Evolutionary conservation across 2,113 vertebrate species (phyloP).

Genomic region (Scalopus aquaticus): DNA sequence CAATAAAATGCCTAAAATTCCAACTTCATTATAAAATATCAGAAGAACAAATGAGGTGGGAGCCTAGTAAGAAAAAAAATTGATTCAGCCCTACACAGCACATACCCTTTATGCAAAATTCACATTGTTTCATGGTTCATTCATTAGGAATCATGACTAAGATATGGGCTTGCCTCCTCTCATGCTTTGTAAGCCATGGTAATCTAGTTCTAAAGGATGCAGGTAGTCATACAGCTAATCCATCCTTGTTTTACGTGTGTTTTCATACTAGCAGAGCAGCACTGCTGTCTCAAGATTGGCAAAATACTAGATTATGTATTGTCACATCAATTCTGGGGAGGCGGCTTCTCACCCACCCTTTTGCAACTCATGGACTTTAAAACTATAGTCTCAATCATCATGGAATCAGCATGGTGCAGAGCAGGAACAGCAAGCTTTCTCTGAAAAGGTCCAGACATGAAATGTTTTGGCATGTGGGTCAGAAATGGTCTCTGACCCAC

Average conservation of each 20-base stretch:
- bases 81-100: not conserved
- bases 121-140: not conserved
- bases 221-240: not conserved
- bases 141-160: not conserved
- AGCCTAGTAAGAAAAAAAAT: not conserved
- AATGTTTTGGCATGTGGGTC: not conserved
- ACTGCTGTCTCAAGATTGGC: not conserved
- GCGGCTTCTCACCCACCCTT: not conserved
- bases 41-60: not conserved
- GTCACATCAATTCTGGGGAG: conserved; percentile 1
- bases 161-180: not conserved
- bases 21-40: not conserved
- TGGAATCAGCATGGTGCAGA: not conserved
- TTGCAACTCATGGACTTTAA: not conserved
- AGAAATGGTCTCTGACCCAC: not conserved
- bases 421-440: not conserved
- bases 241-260: not conserved
- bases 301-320: not conserved
- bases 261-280: not conserved
- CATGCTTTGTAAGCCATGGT: not conserved
- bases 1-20: not conserved
- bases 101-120: not conserved
- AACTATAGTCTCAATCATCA: not conserved
- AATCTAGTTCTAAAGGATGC: not conserved
- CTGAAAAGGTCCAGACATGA: not conserved